Evolutionary conservation across 2,113 vertebrate genomes (phyloP), one percentile per base, ranked within the genome.

Genomic region (Bambusicola thoracicus): DNA sequence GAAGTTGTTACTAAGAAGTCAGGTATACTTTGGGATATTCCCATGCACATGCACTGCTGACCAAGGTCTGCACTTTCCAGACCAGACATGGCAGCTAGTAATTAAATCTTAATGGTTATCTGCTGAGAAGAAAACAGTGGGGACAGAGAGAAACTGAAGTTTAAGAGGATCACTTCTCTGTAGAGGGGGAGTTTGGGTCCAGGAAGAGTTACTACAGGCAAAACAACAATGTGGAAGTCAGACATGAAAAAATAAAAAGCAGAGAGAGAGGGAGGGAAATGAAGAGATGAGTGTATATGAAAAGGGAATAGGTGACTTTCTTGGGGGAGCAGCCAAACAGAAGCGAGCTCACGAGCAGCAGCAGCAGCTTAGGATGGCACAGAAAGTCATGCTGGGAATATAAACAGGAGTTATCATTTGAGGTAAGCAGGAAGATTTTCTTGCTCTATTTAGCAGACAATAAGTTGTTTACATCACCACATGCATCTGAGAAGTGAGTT

Each of bases 371-470:
- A 81, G 27, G 18, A 68, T 95, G 69, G 81, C 66, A 78, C n/a
- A 75, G n/a, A 79, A 81, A 87, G 34, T 90, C 87, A 61, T 48
- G 56, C 51, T 79, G 91, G 53, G 83, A 93, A 61, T 89, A 93
- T 87, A 92, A 94, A 90, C 36, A 81, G 30, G 15, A 72, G 70
- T 32, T 95, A 87, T 92, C 81, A 92, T 94, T 94, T 95, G 92
- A 90, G 80, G 81, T 56, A 86, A 70, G 69, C 85, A 90, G 93
- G 89, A 95, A 94, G 81, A 88, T 90, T 95, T 95, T 94, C 90
- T 92, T 95, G 90, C 92, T 95, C 94, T 95, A 85, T 95, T 96
- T 95, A 96, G 83, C 90, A 94, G 73, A 92, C 83, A 92, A 92
- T 93, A 92, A 96, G 94, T 96, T 96, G 87, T 94, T 96, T 96